Percentiles rank a stretch among this genome's conserved stretches.
phyloP scores from a whole-genome alignment of 1,140 invertebrate genomes.

The Mya arenaria region DNA sequence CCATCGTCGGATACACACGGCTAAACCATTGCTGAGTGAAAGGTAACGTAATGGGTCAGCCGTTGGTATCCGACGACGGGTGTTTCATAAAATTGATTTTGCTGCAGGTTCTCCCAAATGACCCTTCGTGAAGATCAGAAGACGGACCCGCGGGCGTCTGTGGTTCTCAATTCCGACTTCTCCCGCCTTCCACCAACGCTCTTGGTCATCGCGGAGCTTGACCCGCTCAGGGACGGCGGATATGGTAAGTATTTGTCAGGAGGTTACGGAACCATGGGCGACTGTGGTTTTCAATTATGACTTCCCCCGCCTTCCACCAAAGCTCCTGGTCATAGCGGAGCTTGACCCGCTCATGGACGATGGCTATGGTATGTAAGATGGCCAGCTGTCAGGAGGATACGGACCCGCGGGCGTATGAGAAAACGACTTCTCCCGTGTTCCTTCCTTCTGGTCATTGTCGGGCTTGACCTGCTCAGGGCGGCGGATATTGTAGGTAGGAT shows the following conservation, averaged over 20 bases:
- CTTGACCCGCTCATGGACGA: constrained; percentile 72
- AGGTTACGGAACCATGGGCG: no score
- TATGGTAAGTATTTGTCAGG: constrained; percentile 74
- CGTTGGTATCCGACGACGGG: no score
- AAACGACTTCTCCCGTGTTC: no score
- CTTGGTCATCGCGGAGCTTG: constrained; percentile 75
- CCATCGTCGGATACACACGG: no score
- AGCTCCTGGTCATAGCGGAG: constrained; percentile 74
- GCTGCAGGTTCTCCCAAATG: constrained; percentile 59
- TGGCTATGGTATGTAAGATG: constrained; percentile 74
- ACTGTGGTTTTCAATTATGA: constrained; percentile 67
- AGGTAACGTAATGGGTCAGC: no score
- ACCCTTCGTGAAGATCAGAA: constrained; percentile 62
- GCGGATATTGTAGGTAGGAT: no score
- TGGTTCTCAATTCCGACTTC: constrained; percentile 67
- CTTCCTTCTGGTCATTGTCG: no score
- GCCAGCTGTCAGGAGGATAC: no score
- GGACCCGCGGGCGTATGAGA: no score
- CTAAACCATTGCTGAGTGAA: no score
- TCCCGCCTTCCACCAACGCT: constrained; percentile 69
- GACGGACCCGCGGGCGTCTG: constrained; percentile 64
- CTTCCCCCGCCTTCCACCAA: constrained; percentile 69
- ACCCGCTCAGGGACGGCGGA: constrained; percentile 71
- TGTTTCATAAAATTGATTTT: constrained; percentile 10
- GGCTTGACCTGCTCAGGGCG: no score